A percentile compares a stretch with the other conserved stretches of the same genome.
Evolutionary conservation across 2,797 vertebrate genomes (phyloP).

Genomic region (Lutjanus argentimaculatus): DNA sequence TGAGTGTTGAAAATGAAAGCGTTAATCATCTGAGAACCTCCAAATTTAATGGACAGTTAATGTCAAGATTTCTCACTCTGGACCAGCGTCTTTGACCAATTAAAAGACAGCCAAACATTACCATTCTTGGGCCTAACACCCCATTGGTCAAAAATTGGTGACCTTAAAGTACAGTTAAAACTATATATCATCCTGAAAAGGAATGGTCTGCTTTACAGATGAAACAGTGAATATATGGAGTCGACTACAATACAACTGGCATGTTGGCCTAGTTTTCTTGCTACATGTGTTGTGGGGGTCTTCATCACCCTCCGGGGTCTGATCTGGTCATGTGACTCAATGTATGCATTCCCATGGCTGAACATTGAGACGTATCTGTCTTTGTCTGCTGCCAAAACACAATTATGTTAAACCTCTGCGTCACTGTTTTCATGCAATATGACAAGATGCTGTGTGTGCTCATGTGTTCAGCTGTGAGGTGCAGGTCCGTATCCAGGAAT

Average conservation of each 20-base stretch:
- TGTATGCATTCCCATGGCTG: constrained; percentile 36
- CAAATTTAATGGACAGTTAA: too few relatives aligned
- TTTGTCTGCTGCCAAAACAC: constrained; percentile 47
- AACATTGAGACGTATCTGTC: constrained; percentile 10
- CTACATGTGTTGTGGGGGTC: constrained; percentile 35
- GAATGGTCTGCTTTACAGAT: not conserved
- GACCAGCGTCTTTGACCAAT: too few relatives aligned
- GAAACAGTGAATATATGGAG: not conserved
- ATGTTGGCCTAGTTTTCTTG: constrained; percentile 55
- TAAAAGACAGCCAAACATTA: too few relatives aligned
- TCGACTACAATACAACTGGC: not conserved
- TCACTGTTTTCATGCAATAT: not conserved
- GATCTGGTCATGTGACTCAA: constrained; percentile 42
- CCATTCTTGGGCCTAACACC: too few relatives aligned
- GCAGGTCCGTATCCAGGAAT: not conserved
- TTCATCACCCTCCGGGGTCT: constrained; percentile 35
- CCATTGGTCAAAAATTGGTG: too few relatives aligned
- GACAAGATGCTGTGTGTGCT: not conserved
- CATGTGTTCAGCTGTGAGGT: not conserved
- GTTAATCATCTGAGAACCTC: too few relatives aligned
- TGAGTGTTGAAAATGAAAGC: too few relatives aligned
- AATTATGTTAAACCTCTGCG: not conserved
- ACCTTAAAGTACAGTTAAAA: not conserved
- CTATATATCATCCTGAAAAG: not conserved
- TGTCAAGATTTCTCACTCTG: not conserved